Evolutionary conservation across 1,140 invertebrate genomes (phyloP), one percentile per base, ranked within the genome.

Genomic region (Matsumurasca onukii): DNA sequence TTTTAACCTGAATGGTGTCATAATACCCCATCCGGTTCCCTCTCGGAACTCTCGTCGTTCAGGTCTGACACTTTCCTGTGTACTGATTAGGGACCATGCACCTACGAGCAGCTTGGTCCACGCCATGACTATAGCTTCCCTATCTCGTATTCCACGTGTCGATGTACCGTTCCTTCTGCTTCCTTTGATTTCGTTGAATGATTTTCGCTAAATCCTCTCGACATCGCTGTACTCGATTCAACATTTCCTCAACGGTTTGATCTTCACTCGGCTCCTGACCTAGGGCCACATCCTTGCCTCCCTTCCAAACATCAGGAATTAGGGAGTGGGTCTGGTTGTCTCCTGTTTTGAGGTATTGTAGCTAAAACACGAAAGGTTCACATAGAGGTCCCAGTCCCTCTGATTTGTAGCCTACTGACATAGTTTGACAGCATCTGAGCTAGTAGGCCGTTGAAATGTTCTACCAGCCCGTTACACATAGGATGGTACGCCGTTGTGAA

Each of bases 401-500:
- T 52, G 49, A 52, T 52, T 52, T 5, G 49, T 12, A 3, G 12
- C 20, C 22, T n/a, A n/a, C n/a, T n/a, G n/a, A 20, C 20, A 22
- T 52, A 52, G 22, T 52, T 5, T 12, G 20, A 52, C 22, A 52
- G 49, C 49, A 52, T 52, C 49, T 52, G 49, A 52, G 49, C 49
- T 3, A 52, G 49, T 22, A 22, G 12, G 12, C 49, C 49, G 20
- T 52, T 52, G 20, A 52, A 52, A 22, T 52, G 49, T 52, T 52
- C 49, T 15, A 52, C 49, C 9, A 52, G 20, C 3, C 49, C 49
- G 22, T 52, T 52, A 22, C 49, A 20, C 49, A 20, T 20, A 17
- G 49, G 49, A 52, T 52, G 49, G 20, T 52, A 52, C 49, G 49
- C 49, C 22, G 49, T 52, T 5, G 49, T 52, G 20, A 52, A 52